Evolutionary conservation across 2,888 invertebrate species (phyloP).

Genomic region (Campoplex capitator): DNA sequence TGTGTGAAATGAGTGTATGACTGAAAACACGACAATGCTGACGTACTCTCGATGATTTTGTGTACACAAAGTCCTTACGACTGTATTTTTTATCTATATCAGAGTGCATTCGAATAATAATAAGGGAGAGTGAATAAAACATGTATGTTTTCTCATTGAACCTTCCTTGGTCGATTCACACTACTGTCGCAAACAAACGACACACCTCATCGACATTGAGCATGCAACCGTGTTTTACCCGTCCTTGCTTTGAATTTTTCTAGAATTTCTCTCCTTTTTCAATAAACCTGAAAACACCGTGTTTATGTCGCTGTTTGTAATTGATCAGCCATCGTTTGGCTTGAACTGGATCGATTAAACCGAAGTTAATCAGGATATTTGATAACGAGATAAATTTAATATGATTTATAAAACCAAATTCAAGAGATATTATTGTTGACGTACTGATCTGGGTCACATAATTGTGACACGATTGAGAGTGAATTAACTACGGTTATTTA

Average conservation of each 20-base stretch:
- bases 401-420: constrained; percentile 21
- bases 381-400: constrained; percentile 34
- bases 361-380: neutral
- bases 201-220: constrained; percentile 10
- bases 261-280: too few species aligned
- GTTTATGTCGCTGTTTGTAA: neutral
- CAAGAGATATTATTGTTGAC: constrained; percentile 17
- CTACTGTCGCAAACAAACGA: constrained; percentile 22
- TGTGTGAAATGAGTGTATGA: neutral
- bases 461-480: constrained; percentile 33
- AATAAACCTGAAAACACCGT: neutral
- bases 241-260: neutral
- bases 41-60: constrained; percentile 5
- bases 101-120: constrained; percentile 16
- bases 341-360: neutral
- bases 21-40: constrained; percentile 38
- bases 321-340: neutral
- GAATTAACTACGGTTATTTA: neutral
- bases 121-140: constrained; percentile 10
- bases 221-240: neutral
- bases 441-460: constrained; percentile 30
- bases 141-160: neutral
- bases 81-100: constrained; percentile 21
- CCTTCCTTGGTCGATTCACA: constrained; percentile 14
- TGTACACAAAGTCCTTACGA: neutral